Percentiles rank a stretch among this genome's conserved stretches.
Evolutionary conservation across 2,888 invertebrate species (phyloP).

Genomic region (Xestia sexstrigata): DNA sequence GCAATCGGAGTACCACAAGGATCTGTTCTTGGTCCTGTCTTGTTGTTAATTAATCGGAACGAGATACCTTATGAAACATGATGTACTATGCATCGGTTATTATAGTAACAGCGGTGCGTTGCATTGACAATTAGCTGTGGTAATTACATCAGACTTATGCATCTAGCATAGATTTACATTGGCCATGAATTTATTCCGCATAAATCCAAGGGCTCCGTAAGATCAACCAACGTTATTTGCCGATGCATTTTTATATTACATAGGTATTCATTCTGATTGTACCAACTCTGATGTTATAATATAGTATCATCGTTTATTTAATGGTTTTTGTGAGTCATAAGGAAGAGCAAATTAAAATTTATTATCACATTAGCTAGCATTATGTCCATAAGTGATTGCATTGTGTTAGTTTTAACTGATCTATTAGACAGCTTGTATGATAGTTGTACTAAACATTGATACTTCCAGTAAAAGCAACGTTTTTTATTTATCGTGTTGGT

Average conservation of each 20-base stretch:
- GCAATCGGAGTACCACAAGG: slow-evolving; percentile 59
- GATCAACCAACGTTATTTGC: not conserved
- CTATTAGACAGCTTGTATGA: not conserved
- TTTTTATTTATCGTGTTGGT: not conserved
- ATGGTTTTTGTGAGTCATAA: slow-evolving; percentile 6
- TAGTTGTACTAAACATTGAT: not conserved
- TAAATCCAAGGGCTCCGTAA: not conserved
- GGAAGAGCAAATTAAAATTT: slow-evolving; percentile 34
- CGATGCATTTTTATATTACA: not conserved
- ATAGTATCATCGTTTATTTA: not conserved
- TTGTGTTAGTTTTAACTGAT: slow-evolving; percentile 25
- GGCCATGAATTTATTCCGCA: not conserved
- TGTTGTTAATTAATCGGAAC: slow-evolving; percentile 17
- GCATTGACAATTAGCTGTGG: slow-evolving; percentile 40
- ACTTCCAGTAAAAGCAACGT: not conserved
- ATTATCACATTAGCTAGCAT: slow-evolving; percentile 14
- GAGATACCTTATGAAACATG: not conserved
- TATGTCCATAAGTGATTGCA: slow-evolving; percentile 5
- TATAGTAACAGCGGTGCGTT: slow-evolving; percentile 12
- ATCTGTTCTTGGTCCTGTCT: slow-evolving; percentile 54
- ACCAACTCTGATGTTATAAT: too few species aligned
- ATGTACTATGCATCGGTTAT: slow-evolving; percentile 23
- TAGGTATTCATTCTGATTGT: not conserved
- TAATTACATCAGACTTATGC: slow-evolving; percentile 47
- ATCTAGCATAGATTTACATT: slow-evolving; percentile 52